Conservation (phyloP, 2,797 vertebrate genomes). For the Scolopax rusticola region DNA sequence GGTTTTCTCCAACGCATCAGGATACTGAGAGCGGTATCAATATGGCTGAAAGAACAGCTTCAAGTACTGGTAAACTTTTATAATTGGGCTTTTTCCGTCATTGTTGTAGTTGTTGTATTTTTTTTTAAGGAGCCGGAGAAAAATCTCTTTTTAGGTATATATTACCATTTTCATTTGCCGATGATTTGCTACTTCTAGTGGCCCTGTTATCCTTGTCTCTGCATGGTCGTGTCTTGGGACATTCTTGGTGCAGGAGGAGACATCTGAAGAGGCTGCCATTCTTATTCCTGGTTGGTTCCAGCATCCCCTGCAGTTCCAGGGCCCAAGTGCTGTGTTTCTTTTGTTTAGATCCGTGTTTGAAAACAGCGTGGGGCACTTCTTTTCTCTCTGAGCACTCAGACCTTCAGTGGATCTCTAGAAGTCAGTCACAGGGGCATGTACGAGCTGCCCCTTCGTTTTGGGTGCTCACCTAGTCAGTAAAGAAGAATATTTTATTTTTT, state of each 20-base stretch:
- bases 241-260: neutral
- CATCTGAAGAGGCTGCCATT: neutral
- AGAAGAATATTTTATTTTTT: neutral
- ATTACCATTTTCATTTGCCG: neutral
- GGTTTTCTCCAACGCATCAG: conserved; percentile 13
- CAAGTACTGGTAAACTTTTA: neutral
- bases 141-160: neutral
- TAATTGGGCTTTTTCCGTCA: neutral
- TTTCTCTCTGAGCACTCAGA: neutral
- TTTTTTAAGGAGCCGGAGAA: neutral
- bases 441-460: neutral
- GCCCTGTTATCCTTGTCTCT: neutral
- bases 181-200: neutral
- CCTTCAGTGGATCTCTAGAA: neutral
- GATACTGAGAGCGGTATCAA: neutral
- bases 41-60: neutral
- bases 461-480: neutral
- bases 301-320: neutral
- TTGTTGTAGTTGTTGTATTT: neutral
- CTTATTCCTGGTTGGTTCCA: neutral
- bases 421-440: neutral
- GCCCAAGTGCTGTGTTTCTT: neutral
- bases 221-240: neutral
- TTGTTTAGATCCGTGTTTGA: neutral
- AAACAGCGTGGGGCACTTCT: neutral